Percentiles rank a stretch among this genome's conserved stretches.
Evolutionary conservation across 2,888 invertebrate species (phyloP).

Genomic region (Tenthredo notha): DNA sequence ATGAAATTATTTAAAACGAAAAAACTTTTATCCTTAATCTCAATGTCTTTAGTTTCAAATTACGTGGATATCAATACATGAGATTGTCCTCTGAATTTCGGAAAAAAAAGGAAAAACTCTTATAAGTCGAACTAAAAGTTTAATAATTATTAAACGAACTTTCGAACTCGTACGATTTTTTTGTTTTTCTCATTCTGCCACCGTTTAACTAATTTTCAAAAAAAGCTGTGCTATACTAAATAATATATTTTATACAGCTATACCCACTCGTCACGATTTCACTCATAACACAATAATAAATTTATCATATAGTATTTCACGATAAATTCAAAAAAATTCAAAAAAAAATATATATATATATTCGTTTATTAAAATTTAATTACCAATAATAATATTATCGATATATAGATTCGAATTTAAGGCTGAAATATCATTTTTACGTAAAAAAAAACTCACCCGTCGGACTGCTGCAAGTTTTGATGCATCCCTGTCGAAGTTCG

Average conservation of each 20-base stretch:
- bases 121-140: background rate
- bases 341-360: too few species aligned
- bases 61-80: background rate
- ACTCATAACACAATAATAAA: background rate
- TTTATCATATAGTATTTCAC: background rate
- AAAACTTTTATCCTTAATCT: background rate
- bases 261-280: background rate
- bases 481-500: too few species aligned
- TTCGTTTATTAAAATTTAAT: too few species aligned
- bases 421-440: too few species aligned
- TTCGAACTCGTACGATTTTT: too few species aligned
- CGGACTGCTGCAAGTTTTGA: conserved; percentile 20
- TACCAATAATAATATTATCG: background rate
- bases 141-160: background rate
- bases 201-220: background rate
- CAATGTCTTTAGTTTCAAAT: background rate
- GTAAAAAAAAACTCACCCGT: conserved; percentile 43
- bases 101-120: too few species aligned
- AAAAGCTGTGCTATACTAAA: conserved; percentile 46
- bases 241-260: conserved; percentile 37
- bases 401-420: background rate
- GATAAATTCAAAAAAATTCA: too few species aligned
- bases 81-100: background rate
- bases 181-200: background rate
- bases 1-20: background rate